Conservation (phyloP, 2,797 vertebrate species). For the Diceros bicornis region DNA sequence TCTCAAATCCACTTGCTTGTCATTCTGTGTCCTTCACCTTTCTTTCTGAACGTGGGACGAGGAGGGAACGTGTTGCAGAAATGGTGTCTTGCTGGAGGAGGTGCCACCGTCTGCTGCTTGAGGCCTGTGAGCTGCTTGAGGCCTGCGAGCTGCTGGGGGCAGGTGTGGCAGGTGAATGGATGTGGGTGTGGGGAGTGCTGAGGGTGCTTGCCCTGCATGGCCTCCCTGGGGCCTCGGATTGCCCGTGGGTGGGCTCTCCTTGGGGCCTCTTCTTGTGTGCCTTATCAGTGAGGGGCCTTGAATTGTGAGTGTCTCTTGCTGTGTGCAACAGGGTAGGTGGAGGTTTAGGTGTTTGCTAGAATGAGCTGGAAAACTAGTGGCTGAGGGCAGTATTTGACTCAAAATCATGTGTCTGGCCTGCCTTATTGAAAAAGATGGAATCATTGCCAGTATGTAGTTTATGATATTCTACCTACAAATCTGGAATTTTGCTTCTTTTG, state of each 20-base stretch:
- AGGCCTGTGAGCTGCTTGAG: background rate
- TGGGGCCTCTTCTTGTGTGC: background rate
- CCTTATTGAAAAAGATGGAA: background rate
- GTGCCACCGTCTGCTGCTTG: background rate
- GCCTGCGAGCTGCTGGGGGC: background rate
- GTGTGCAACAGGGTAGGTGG: background rate
- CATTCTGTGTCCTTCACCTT: background rate
- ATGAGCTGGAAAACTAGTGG: background rate
- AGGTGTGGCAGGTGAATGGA: background rate
- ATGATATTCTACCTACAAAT: background rate
- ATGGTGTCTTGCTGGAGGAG: background rate
- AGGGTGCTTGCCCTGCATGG: background rate
- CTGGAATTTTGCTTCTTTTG: background rate
- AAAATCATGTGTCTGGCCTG: background rate
- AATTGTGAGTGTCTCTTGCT: background rate
- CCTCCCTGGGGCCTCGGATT: background rate
- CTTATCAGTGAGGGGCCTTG: background rate
- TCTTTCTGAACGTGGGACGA: background rate
- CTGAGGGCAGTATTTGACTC: background rate
- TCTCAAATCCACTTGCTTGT: accelerated
- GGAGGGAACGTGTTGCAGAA: background rate
- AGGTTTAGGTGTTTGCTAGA: background rate
- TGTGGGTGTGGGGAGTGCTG: background rate
- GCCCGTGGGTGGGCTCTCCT: background rate
- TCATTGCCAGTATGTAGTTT: background rate